These are phyloP conservation scores for Drosophila nikananu DNA, from an alignment of 1,140 invertebrate species.

Conservation along the genomic window DNA sequence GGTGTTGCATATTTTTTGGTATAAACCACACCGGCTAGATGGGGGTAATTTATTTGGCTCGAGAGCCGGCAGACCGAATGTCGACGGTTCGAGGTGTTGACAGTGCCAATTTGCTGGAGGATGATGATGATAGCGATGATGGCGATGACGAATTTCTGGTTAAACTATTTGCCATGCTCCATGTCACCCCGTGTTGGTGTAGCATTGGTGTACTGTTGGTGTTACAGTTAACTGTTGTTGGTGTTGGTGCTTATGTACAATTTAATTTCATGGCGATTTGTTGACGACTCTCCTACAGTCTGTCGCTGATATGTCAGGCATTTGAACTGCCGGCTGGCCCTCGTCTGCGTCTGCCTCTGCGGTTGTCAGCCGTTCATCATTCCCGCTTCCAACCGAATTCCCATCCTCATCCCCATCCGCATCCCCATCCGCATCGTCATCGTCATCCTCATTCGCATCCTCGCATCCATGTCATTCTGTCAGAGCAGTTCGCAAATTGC, in stretches of 20 bases:
- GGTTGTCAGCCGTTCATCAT: conserved; percentile 75
- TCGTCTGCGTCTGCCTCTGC: conserved; percentile 29
- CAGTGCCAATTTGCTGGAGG: conserved; percentile 73
- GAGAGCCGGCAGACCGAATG: conserved; percentile 15
- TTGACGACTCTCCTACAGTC: conserved; percentile 43
- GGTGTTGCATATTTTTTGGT: conserved; percentile 21
- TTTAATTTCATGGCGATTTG: conserved; percentile 81
- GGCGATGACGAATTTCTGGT: conserved; percentile 77
- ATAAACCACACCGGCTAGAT: conserved; percentile 28
- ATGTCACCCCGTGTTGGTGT: conserved; percentile 9
- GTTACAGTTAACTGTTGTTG: conserved; percentile 30
- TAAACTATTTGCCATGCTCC: conserved; percentile 73
- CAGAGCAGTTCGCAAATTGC: conserved; percentile 70
- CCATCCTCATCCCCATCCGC: conserved; percentile 9
- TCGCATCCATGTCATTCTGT: conserved; percentile 55
- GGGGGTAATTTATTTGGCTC: conserved; percentile 39
- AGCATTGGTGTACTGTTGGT: conserved; percentile 15
- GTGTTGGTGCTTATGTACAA: conserved; percentile 60
- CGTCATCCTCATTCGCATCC: conserved; percentile 31
- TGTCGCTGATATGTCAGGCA: conserved; percentile 47
- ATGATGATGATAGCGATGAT: conserved; percentile 49
- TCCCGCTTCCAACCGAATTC: conserved; percentile 40
- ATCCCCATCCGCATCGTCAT: conserved; percentile 10
- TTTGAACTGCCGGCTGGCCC: conserved; percentile 4
- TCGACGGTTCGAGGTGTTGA: conserved; percentile 61